Percentiles rank a stretch among this genome's conserved stretches.
phyloP scores from a whole-genome alignment of 2,797 vertebrate species.

The Enteromius viviparus region DNA sequence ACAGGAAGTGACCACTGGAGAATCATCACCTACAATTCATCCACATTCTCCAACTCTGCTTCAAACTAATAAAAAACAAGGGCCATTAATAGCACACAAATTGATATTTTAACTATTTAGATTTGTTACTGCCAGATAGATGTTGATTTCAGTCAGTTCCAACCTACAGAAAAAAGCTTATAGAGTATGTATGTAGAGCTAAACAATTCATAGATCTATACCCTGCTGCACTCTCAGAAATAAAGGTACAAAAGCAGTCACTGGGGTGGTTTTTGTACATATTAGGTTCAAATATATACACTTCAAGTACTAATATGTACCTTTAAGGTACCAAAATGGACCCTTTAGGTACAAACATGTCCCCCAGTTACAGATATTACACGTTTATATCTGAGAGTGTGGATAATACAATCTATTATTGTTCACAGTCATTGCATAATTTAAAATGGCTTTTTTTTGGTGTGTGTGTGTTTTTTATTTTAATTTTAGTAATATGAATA shows the following conservation, averaged over 20 bases:
- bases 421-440: too few relatives aligned
- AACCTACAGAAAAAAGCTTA: not conserved
- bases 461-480: not conserved
- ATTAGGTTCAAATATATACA: too few relatives aligned
- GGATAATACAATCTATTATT: not conserved
- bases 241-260: too few relatives aligned
- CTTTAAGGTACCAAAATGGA: too few relatives aligned
- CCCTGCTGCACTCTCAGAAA: not conserved
- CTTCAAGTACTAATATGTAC: too few relatives aligned
- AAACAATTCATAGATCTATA: not conserved
- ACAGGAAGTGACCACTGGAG: conserved; percentile 54
- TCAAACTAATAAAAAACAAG: not conserved
- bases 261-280: too few relatives aligned
- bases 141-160: not conserved
- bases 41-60: not conserved
- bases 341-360: too few relatives aligned
- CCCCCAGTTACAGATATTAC: too few relatives aligned
- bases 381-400: too few relatives aligned
- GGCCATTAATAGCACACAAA: not conserved
- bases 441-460: not conserved
- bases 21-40: conserved; percentile 15
- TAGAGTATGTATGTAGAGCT: not conserved
- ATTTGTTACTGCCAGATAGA: not conserved
- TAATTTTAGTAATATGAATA: not conserved
- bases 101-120: not conserved